Evolutionary conservation across 2,113 vertebrate species (phyloP).

Genomic region (Coptodon rendalli): DNA sequence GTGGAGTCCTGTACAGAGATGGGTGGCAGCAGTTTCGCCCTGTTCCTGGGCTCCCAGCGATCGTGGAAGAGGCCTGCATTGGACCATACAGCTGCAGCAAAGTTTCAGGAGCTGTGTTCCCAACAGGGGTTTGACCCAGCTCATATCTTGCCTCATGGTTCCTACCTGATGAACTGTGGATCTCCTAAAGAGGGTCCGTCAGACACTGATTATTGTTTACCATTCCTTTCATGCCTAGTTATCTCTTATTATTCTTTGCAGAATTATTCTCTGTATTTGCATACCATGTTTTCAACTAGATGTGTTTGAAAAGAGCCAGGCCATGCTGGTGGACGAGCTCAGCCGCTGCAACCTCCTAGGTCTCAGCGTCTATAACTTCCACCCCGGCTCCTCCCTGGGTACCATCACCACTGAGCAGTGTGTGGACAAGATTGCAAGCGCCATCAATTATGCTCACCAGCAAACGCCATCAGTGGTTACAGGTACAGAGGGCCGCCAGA

Average conservation of each 20-base stretch:
- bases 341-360: slow-evolving; percentile 70
- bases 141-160: slow-evolving; percentile 75
- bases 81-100: slow-evolving; percentile 56
- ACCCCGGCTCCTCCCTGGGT: slow-evolving; percentile 72
- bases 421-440: slow-evolving; percentile 65
- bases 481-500: slow-evolving; percentile 35
- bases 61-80: slow-evolving; percentile 70
- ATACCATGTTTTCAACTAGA: slow-evolving; percentile 30
- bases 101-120: slow-evolving; percentile 61
- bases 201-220: not conserved
- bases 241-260: not conserved
- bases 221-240: not conserved
- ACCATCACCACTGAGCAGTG: slow-evolving; percentile 68
- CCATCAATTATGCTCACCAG: slow-evolving; percentile 74
- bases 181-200: slow-evolving; percentile 73
- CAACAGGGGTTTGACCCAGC: slow-evolving; percentile 52
- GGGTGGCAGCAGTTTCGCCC: slow-evolving; percentile 67
- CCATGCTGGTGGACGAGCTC: slow-evolving; percentile 75
- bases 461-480: slow-evolving; percentile 67
- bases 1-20: slow-evolving; percentile 61
- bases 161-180: slow-evolving; percentile 79
- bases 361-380: slow-evolving; percentile 72
- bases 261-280: not conserved
- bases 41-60: slow-evolving; percentile 76
- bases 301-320: slow-evolving; percentile 73